phyloP scores from a whole-genome alignment of 2,888 invertebrate species.

The Tiliacea citrago region DNA sequence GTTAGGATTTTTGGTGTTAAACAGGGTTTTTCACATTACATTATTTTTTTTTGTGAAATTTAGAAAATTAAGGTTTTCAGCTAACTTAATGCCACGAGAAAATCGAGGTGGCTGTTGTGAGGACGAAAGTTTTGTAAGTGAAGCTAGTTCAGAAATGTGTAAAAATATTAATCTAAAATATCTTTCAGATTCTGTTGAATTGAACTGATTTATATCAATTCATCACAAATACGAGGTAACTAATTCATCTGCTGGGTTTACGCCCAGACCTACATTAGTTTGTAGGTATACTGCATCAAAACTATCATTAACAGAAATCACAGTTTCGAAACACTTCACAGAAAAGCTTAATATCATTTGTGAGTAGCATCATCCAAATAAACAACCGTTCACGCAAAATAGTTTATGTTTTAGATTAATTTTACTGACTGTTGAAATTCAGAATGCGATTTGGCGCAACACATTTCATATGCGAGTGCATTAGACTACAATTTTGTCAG shows the following conservation, averaged over 20 bases:
- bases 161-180: background rate
- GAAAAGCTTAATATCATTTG: constrained; percentile 23
- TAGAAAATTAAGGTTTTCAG: background rate
- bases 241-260: background rate
- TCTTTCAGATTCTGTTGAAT: background rate
- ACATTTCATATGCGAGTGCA: constrained; percentile 23
- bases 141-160: background rate
- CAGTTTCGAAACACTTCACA: constrained; percentile 40
- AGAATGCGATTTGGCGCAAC: constrained; percentile 25
- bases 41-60: too few species aligned
- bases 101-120: background rate
- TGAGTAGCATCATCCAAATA: constrained; percentile 24
- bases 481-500: constrained; percentile 16
- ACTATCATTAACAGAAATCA: constrained; percentile 9
- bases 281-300: background rate
- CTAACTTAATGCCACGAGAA: background rate
- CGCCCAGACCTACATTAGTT: background rate
- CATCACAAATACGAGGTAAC: background rate
- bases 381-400: constrained; percentile 12
- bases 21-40: too few species aligned
- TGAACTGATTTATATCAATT: background rate
- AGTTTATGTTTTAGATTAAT: constrained; percentile 33
- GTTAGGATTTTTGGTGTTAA: background rate
- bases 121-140: background rate
- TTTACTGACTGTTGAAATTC: constrained; percentile 43